Evolutionary conservation across 1,140 invertebrate species (phyloP).

Genomic region (Musca vetustissima): DNA sequence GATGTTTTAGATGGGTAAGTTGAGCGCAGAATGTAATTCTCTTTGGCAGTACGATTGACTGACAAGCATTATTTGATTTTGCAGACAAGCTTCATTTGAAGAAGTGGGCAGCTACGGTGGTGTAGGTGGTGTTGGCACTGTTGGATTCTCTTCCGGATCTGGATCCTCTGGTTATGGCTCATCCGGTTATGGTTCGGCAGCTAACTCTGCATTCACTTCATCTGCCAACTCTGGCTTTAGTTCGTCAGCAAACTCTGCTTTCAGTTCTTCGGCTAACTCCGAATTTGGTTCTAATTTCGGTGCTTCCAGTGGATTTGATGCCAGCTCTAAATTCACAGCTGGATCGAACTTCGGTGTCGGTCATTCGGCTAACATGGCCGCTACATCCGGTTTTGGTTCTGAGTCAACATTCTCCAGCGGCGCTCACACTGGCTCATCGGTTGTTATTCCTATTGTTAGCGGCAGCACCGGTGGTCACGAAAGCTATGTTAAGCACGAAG

Average conservation of each 20-base stretch:
- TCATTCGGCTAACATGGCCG: slow-evolving; percentile 3
- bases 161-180: not conserved
- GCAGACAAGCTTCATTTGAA: slow-evolving; percentile 30
- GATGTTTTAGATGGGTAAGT: slow-evolving; percentile 28
- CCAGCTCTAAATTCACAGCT: slow-evolving; percentile 37
- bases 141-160: not conserved
- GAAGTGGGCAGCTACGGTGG: slow-evolving; percentile 31
- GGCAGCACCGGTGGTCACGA: slow-evolving; percentile 26
- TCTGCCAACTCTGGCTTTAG: not conserved
- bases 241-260: slow-evolving; percentile 11
- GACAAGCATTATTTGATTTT: not conserved
- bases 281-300: slow-evolving; percentile 26
- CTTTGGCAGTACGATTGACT: not conserved
- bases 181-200: not conserved
- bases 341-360: slow-evolving; percentile 26
- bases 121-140: slow-evolving; percentile 25
- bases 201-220: not conserved
- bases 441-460: slow-evolving; percentile 26
- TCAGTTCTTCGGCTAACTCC: slow-evolving; percentile 9
- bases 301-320: slow-evolving; percentile 31
- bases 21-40: too few species aligned
- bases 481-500: slow-evolving; percentile 23
- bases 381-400: not conserved
- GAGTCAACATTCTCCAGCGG: not conserved
- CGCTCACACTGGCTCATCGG: slow-evolving; percentile 11